A percentile compares a stretch with the other conserved stretches of the same genome.
phyloP scores from a whole-genome alignment of 2,888 invertebrate species.

The Lasioglossum calceatum region DNA sequence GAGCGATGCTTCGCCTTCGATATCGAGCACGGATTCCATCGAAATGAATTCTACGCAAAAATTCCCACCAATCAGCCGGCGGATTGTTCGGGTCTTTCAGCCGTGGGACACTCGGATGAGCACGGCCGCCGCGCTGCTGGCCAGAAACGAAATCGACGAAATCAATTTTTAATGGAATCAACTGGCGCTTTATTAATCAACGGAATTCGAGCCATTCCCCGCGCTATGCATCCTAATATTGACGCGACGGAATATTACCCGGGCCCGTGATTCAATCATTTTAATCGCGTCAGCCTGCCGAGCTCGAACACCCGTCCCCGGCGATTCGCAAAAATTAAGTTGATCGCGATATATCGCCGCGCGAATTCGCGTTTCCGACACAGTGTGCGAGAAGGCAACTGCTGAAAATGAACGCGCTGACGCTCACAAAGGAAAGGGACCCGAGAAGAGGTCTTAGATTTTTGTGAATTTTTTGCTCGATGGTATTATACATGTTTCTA shows the following conservation, averaged over 20 bases:
- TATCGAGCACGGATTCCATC: conserved; percentile 34
- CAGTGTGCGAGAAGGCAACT: background rate
- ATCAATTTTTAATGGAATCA: conserved; percentile 49
- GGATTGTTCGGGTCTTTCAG: conserved; percentile 25
- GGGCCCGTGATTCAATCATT: conserved; percentile 39
- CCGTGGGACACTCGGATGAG: background rate
- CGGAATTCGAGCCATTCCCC: conserved; percentile 15
- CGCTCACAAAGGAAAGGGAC: background rate
- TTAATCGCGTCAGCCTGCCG: conserved; percentile 34
- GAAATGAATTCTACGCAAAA: conserved; percentile 31
- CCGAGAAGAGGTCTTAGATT: too few relatives aligned
- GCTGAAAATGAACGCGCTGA: background rate
- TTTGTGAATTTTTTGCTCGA: too few relatives aligned
- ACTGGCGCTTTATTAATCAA: conserved; percentile 42
- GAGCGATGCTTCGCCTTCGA: background rate
- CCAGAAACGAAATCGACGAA: conserved; percentile 30
- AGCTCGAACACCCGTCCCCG: background rate
- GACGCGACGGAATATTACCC: conserved; percentile 25
- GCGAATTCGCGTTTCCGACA: background rate
- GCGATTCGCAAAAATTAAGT: conserved; percentile 38
- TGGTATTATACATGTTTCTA: too few relatives aligned
- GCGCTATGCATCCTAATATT: conserved; percentile 22
- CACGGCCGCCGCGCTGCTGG: background rate
- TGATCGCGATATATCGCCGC: background rate
- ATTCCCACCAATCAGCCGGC: conserved; percentile 21